Evolutionary conservation across 2,113 vertebrate genomes (phyloP).

Genomic region (Suncus etruscus): DNA sequence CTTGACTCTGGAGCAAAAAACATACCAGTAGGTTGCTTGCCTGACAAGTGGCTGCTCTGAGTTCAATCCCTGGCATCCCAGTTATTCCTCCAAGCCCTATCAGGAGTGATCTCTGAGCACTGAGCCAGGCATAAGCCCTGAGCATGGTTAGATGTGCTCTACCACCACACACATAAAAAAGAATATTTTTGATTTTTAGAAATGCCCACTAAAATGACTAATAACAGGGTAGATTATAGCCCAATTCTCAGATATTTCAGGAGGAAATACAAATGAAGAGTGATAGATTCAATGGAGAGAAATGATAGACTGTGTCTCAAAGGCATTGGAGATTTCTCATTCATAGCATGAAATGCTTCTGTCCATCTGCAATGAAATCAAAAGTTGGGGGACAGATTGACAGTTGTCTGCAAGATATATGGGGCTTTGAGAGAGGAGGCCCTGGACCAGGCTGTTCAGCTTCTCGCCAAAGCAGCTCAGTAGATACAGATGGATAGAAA

Average conservation of each 20-base stretch:
- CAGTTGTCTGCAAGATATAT: too few relatives aligned
- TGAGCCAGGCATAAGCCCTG: too few relatives aligned
- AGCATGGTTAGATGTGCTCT: too few relatives aligned
- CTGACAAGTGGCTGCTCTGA: too few relatives aligned
- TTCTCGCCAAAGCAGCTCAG: not conserved
- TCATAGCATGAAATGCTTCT: conserved; percentile 13
- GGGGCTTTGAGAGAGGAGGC: not conserved
- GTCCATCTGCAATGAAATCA: conserved; percentile 26
- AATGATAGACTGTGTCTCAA: not conserved
- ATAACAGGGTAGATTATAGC: not conserved
- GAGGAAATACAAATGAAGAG: not conserved
- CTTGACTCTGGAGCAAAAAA: too few relatives aligned
- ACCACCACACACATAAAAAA: too few relatives aligned
- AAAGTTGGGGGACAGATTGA: not conserved
- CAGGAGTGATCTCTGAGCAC: too few relatives aligned
- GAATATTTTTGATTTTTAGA: not conserved
- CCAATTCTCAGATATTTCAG: not conserved
- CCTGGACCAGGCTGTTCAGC: not conserved
- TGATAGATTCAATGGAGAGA: not conserved
- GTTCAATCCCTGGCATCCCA: too few relatives aligned
- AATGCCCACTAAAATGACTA: too few relatives aligned
- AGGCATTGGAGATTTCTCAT: not conserved
- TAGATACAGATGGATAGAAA: not conserved
- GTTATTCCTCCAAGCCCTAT: too few relatives aligned
- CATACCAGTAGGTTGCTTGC: too few relatives aligned